A percentile compares a stretch with the other conserved stretches of the same genome.
These are phyloP conservation scores for Hecatera dysodea DNA, from an alignment of 2,888 invertebrate genomes.

Conservation along the genomic window DNA sequence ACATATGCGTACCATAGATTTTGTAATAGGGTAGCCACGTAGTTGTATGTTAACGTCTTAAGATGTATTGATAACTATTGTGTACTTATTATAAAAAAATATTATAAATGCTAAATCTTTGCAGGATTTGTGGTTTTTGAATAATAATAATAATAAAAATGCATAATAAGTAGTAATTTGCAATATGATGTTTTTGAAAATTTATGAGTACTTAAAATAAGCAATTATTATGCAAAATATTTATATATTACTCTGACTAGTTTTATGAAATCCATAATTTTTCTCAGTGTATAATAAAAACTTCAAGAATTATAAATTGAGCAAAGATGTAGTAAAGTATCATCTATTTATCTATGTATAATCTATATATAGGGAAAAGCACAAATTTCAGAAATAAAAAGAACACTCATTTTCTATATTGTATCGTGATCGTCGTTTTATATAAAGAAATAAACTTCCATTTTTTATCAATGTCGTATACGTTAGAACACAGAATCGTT, in stretches of 20 bases:
- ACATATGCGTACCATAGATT: slow-evolving; percentile 79
- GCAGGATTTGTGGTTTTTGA: slow-evolving; percentile 36
- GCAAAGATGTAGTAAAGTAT: slow-evolving; percentile 49
- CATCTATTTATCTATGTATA: slow-evolving; percentile 58
- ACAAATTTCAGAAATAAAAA: slow-evolving; percentile 80
- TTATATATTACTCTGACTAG: neutral
- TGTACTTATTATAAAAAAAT: slow-evolving; percentile 39
- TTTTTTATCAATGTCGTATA: slow-evolving; percentile 82
- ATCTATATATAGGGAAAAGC: slow-evolving; percentile 76
- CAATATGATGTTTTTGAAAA: neutral
- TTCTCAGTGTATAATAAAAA: slow-evolving; percentile 6
- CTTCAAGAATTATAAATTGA: slow-evolving; percentile 30
- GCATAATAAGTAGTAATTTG: slow-evolving; percentile 26
- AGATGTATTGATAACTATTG: slow-evolving; percentile 62
- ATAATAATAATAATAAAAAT: neutral
- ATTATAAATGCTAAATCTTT: slow-evolving; percentile 26
- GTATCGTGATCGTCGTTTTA: slow-evolving; percentile 79
- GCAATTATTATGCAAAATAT: neutral
- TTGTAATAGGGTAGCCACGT: slow-evolving; percentile 79
- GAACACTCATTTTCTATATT: slow-evolving; percentile 79
- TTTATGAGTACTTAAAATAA: slow-evolving; percentile 1
- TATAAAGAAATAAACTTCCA: slow-evolving; percentile 73
- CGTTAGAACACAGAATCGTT: slow-evolving; percentile 77
- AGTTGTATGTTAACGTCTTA: slow-evolving; percentile 74
- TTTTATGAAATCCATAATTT: neutral